phyloP scores from a whole-genome alignment of 2,888 invertebrate species.

The Nephrotoma flavescens region DNA sequence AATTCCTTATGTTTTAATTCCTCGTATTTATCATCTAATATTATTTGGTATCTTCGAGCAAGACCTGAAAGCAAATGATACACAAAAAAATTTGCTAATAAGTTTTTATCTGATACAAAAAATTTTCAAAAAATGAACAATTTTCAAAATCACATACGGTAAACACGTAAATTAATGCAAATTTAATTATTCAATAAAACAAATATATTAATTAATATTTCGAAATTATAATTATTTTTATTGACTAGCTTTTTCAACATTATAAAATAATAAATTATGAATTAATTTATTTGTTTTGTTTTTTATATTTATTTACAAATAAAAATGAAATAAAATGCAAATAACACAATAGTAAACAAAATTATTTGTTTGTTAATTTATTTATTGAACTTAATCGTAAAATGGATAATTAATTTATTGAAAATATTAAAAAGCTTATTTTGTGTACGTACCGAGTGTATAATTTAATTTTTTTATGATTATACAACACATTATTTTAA shows the following conservation, averaged over 20 bases:
- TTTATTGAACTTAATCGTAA: neutral
- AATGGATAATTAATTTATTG: neutral
- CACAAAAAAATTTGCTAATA: too few relatives aligned
- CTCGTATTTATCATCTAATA: too few relatives aligned
- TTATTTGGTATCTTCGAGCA: too few relatives aligned
- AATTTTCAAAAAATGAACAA: too few relatives aligned
- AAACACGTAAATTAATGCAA: neutral
- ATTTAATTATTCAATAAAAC: neutral
- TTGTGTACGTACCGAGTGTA: neutral
- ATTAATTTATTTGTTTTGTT: neutral
- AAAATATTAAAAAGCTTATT: neutral
- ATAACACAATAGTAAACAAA: neutral
- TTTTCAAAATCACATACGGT: too few relatives aligned
- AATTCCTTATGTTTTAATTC: too few relatives aligned
- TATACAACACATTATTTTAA: too few relatives aligned
- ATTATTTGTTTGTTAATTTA: neutral
- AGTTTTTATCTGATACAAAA: too few relatives aligned
- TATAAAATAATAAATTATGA: neutral
- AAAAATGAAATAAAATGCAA: neutral
- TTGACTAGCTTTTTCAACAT: neutral
- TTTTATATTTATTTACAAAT: neutral
- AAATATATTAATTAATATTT: neutral
- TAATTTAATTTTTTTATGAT: neutral
- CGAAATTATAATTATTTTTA: neutral
- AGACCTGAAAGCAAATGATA: too few relatives aligned